Evolutionary conservation across 1,140 invertebrate species (phyloP).

Genomic region (Lerema accius): DNA sequence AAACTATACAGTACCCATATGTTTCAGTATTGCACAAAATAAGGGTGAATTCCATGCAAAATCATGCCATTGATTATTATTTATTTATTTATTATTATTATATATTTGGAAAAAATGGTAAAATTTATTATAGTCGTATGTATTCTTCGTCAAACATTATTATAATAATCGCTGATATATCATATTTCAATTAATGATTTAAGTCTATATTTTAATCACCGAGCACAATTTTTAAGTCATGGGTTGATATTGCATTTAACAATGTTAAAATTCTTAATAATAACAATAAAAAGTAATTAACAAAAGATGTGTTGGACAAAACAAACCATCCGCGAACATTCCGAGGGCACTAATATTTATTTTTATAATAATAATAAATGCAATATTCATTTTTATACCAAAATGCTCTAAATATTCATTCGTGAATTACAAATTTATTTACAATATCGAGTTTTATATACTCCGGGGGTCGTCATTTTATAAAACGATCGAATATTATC

Average conservation of each 20-base stretch:
- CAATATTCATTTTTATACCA: conserved; percentile 68
- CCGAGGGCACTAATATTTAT: conserved; percentile 63
- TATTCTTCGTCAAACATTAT: conserved; percentile 31
- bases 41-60: conserved; percentile 67
- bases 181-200: conserved; percentile 3
- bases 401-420: conserved; percentile 62
- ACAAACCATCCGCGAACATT: conserved; percentile 77
- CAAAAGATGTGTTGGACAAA: conserved; percentile 70
- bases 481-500: conserved; percentile 45
- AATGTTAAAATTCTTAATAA: conserved; percentile 82
- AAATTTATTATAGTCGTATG: conserved; percentile 24
- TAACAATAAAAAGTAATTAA: conserved; percentile 80
- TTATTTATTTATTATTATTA: conserved; percentile 9
- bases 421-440: conserved; percentile 76
- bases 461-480: conserved; percentile 49
- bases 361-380: conserved; percentile 76
- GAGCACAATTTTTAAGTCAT: conserved; percentile 54
- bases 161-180: conserved; percentile 13
- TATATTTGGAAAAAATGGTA: conserved; percentile 23
- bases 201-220: conserved; percentile 44
- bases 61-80: conserved; percentile 49
- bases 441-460: conserved; percentile 54
- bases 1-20: conserved; percentile 75
- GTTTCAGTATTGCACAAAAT: conserved; percentile 72
- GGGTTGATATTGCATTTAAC: conserved; percentile 73